Percentiles rank a stretch among this genome's conserved stretches.
These are phyloP conservation scores for Spilarctia lutea DNA, from an alignment of 2,888 invertebrate species.

Conservation along the genomic window DNA sequence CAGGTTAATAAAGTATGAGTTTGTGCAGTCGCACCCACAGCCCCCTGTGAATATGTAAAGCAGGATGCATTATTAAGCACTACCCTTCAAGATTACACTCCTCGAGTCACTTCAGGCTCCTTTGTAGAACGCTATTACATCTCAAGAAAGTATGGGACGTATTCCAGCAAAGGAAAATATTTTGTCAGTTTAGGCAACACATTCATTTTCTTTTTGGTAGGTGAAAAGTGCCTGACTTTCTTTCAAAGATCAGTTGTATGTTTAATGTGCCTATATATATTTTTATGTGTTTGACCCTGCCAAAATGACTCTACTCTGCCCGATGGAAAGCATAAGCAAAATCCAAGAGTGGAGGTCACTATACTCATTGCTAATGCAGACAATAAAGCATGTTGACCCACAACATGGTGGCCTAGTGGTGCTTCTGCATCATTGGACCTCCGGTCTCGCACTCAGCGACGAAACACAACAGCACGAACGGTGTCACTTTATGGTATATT, in stretches of 20 bases:
- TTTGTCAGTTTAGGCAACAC: not conserved
- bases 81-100: constrained; percentile 54
- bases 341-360: too few relatives aligned
- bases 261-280: not conserved
- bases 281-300: too few relatives aligned
- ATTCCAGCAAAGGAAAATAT: not conserved
- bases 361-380: too few relatives aligned
- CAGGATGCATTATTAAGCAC: constrained; percentile 77
- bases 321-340: too few relatives aligned
- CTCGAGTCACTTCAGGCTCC: constrained; percentile 46
- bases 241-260: not conserved
- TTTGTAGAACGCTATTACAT: constrained; percentile 24
- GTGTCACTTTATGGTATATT: too few relatives aligned
- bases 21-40: constrained; percentile 40
- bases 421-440: too few relatives aligned
- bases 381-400: too few relatives aligned
- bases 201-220: not conserved
- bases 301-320: too few relatives aligned
- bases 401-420: too few relatives aligned
- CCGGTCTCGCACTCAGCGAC: too few relatives aligned
- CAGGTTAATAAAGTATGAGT: constrained; percentile 75
- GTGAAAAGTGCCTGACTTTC: not conserved
- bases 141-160: constrained; percentile 2
- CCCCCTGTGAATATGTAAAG: constrained; percentile 72
- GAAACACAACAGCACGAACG: too few relatives aligned